Conservation (phyloP, 2,113 vertebrate genomes). For the Balaeniceps rex region DNA sequence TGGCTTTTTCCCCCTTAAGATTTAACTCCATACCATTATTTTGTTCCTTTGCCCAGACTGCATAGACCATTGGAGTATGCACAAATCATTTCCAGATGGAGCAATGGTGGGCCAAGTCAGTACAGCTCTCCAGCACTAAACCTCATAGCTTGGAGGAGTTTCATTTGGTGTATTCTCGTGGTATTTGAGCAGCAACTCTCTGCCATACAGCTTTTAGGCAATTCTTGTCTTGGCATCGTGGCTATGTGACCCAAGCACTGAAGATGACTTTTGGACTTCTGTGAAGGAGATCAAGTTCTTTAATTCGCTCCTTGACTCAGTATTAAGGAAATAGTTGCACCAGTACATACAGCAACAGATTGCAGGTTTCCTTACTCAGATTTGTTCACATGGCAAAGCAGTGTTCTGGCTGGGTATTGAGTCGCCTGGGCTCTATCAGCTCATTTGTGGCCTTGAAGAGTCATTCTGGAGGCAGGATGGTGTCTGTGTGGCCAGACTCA, state of each 20-base stretch:
- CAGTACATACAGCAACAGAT: background rate
- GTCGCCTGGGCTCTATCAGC: background rate
- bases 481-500: background rate
- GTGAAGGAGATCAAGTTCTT: background rate
- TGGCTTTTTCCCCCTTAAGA: background rate
- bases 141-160: background rate
- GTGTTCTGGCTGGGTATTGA: background rate
- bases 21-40: constrained; percentile 4
- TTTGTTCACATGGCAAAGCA: background rate
- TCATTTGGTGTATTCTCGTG: background rate
- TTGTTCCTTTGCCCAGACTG: constrained; percentile 40
- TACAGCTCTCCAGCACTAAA: background rate
- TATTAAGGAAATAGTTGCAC: background rate
- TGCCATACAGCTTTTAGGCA: background rate
- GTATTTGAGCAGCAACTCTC: background rate
- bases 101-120: background rate
- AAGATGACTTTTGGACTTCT: background rate
- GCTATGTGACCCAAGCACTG: background rate
- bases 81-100: constrained; percentile 61
- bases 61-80: background rate
- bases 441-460: background rate
- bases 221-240: background rate
- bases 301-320: background rate
- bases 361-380: background rate
- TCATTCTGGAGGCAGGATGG: background rate